Evolutionary conservation across 2,797 vertebrate species (phyloP).

Genomic region (Gallirallus australis): DNA sequence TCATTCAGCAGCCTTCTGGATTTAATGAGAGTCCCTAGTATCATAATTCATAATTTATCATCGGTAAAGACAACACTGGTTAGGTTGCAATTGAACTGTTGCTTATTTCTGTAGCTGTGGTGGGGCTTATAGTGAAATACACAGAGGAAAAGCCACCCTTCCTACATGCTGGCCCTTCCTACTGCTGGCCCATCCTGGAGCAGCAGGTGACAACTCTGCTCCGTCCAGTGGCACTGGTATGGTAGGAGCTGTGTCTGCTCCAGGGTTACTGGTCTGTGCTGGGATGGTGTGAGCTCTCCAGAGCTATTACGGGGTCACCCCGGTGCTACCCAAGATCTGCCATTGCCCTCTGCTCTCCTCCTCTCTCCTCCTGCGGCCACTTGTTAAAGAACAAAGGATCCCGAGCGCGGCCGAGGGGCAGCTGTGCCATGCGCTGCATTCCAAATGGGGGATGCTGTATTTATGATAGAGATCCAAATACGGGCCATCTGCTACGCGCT

Average conservation of each 20-base stretch:
- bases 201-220: fast-evolving
- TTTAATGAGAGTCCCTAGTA: not conserved
- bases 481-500: constrained; percentile 18
- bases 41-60: not conserved
- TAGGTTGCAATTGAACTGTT: not conserved
- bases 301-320: not conserved
- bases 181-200: not conserved
- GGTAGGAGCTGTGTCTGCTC: not conserved
- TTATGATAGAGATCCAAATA: constrained; percentile 11
- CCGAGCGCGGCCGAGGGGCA: not conserved
- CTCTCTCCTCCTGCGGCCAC: not conserved
- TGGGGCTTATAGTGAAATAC: not conserved
- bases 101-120: not conserved
- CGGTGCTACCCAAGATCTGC: fast-evolving
- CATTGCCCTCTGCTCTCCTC: not conserved
- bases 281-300: not conserved
- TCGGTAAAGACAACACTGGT: not conserved
- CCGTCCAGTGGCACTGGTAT: not conserved
- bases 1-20: not conserved
- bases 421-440: not conserved
- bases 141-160: not conserved
- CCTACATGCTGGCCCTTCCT: not conserved
- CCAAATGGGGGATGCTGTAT: constrained; percentile 32
- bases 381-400: not conserved
- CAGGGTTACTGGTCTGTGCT: not conserved